These are phyloP conservation scores for Neuroterus valhalla DNA, from an alignment of 1,140 invertebrate species.

Conservation along the genomic window DNA sequence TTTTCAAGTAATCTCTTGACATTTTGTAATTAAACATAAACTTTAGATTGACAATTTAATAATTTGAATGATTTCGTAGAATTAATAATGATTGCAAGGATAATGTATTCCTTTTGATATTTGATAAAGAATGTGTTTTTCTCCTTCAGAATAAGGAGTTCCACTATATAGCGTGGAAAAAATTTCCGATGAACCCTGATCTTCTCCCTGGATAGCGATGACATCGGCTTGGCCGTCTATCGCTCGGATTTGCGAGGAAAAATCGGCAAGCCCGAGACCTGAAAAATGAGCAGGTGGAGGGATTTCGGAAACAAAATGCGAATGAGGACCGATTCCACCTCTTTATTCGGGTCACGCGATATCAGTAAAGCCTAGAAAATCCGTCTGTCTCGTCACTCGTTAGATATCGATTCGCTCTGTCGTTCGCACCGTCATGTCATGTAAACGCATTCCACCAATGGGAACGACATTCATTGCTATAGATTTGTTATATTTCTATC, in stretches of 20 bases:
- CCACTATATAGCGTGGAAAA: too few species aligned
- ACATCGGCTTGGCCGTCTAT: background rate
- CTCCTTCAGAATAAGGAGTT: too few species aligned
- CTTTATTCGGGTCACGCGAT: conserved; percentile 28
- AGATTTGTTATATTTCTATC: conserved; percentile 26
- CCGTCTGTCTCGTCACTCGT: conserved; percentile 24
- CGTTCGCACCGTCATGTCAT: conserved; percentile 27
- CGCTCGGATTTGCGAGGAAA: conserved; percentile 4
- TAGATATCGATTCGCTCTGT: conserved; percentile 27
- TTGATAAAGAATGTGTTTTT: too few species aligned
- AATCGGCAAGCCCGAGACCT: background rate
- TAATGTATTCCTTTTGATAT: too few species aligned
- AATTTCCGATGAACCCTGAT: too few species aligned
- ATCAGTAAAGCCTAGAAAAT: conserved; percentile 23
- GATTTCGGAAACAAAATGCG: conserved; percentile 26
- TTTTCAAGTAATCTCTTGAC: too few species aligned
- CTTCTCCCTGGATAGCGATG: background rate
- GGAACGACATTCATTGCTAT: background rate
- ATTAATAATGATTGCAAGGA: too few species aligned
- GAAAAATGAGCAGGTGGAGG: conserved; percentile 26
- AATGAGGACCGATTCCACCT: conserved; percentile 23
- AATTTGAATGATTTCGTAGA: too few species aligned
- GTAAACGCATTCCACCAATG: conserved; percentile 7
- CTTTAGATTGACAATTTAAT: too few species aligned
- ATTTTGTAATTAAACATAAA: too few species aligned